phyloP scores from a whole-genome alignment of 1,140 invertebrate species.

The Calycopis cecrops region DNA sequence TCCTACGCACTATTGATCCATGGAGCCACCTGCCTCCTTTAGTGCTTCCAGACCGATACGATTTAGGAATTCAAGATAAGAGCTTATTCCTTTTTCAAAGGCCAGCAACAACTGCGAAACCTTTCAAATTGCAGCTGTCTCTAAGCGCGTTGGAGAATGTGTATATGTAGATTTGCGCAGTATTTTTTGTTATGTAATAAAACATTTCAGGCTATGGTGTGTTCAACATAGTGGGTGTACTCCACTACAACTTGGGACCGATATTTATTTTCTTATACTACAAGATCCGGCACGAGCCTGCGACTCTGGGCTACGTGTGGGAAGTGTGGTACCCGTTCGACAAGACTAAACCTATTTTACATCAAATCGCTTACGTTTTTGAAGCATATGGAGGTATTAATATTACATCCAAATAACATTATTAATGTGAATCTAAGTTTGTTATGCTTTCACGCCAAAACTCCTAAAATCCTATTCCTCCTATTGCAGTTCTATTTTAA shows the following conservation, averaged over 20 bases:
- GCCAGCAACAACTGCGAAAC: too few relatives aligned
- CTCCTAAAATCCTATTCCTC: too few relatives aligned
- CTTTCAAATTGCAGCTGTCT: too few relatives aligned
- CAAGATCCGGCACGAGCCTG: slow-evolving; percentile 31
- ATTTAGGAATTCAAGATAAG: too few relatives aligned
- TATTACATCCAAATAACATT: too few relatives aligned
- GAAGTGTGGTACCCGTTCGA: slow-evolving; percentile 56
- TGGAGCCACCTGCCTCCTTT: too few relatives aligned
- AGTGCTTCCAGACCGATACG: too few relatives aligned
- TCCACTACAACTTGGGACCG: slow-evolving; percentile 52
- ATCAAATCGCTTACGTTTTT: slow-evolving; percentile 45
- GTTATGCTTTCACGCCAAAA: too few relatives aligned
- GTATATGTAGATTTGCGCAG: too few relatives aligned
- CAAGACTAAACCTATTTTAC: slow-evolving; percentile 43
- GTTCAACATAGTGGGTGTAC: slow-evolving; percentile 51
- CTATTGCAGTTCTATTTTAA: neutral
- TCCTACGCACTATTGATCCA: too few relatives aligned
- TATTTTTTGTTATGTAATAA: neutral
- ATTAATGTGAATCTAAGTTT: neutral
- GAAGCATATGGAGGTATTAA: slow-evolving; percentile 46
- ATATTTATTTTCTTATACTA: slow-evolving; percentile 42
- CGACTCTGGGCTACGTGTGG: slow-evolving; percentile 50
- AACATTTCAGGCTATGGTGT: slow-evolving; percentile 48
- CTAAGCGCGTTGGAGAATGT: too few relatives aligned
- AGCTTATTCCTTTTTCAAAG: too few relatives aligned